Evolutionary conservation across 2,797 vertebrate species (phyloP).

Genomic region (Sparus aurata): DNA sequence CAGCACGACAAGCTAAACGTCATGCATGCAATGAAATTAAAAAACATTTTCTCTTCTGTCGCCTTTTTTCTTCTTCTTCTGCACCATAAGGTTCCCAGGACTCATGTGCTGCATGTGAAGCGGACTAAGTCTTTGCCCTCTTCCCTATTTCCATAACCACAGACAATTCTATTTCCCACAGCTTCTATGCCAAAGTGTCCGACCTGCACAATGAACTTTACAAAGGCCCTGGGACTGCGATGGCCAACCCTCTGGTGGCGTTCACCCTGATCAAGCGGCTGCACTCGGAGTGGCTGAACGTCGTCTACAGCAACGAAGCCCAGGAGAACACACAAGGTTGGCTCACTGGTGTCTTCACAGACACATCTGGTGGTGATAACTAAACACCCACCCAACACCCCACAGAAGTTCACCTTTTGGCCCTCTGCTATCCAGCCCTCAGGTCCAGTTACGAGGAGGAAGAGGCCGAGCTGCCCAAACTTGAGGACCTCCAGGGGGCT

Average conservation of each 20-base stretch:
- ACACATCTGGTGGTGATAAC: constrained; percentile 60
- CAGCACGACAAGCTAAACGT: not conserved
- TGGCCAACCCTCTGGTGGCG: constrained; percentile 91
- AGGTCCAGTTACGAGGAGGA: constrained; percentile 86
- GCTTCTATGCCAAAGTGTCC: constrained; percentile 92
- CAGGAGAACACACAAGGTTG: constrained; percentile 89
- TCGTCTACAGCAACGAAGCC: constrained; percentile 89
- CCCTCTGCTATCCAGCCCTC: constrained; percentile 83
- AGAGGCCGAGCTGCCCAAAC: constrained; percentile 86
- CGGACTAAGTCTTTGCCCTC: not conserved
- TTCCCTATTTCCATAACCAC: not conserved
- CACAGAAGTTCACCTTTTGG: constrained; percentile 44
- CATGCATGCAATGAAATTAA: not conserved
- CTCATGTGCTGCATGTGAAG: not conserved
- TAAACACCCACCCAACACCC: constrained; percentile 29
- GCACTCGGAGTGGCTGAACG: constrained; percentile 91
- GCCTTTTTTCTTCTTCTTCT: not conserved
- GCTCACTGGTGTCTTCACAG: constrained; percentile 2
- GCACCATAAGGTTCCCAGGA: not conserved
- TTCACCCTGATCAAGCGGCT: constrained; percentile 95
- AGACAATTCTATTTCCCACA: constrained; percentile 65
- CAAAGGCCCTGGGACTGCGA: constrained; percentile 72
- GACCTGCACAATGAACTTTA: constrained; percentile 83
- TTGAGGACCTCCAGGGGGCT: constrained; percentile 92
- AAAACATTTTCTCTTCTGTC: not conserved